These are phyloP conservation scores for Babylonia areolata DNA, from an alignment of 1,140 invertebrate genomes.

Conservation along the genomic window DNA sequence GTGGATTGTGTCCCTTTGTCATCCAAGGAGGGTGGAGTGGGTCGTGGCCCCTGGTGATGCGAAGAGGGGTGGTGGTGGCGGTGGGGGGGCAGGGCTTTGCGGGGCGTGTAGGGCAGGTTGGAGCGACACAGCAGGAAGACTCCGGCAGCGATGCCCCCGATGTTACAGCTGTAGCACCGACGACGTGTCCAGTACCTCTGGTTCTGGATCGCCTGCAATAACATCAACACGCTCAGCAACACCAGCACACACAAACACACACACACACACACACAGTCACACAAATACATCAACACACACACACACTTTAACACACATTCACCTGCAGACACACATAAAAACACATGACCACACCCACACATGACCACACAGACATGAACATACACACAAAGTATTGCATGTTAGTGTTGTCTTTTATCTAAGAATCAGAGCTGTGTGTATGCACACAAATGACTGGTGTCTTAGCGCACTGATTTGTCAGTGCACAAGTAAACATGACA, in stretches of 20 bases:
- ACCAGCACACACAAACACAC: background rate
- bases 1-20: background rate
- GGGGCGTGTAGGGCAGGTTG: background rate
- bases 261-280: background rate
- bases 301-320: background rate
- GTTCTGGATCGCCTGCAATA: constrained; percentile 58
- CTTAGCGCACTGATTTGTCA: too few species aligned
- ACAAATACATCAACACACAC: background rate
- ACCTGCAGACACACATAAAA: background rate
- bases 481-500: too few species aligned
- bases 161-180: constrained; percentile 64
- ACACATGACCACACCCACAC: background rate
- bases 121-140: constrained; percentile 68
- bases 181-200: constrained; percentile 64
- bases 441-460: too few species aligned
- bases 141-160: constrained; percentile 68
- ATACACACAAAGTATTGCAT: background rate
- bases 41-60: background rate
- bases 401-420: too few species aligned
- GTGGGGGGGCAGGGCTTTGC: background rate
- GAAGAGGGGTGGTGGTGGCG: too few species aligned
- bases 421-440: too few species aligned
- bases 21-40: background rate
- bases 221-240: too few species aligned
- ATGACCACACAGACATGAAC: background rate